These are phyloP conservation scores for Xylota segnis DNA, from an alignment of 2,888 invertebrate genomes.

Conservation along the genomic window DNA sequence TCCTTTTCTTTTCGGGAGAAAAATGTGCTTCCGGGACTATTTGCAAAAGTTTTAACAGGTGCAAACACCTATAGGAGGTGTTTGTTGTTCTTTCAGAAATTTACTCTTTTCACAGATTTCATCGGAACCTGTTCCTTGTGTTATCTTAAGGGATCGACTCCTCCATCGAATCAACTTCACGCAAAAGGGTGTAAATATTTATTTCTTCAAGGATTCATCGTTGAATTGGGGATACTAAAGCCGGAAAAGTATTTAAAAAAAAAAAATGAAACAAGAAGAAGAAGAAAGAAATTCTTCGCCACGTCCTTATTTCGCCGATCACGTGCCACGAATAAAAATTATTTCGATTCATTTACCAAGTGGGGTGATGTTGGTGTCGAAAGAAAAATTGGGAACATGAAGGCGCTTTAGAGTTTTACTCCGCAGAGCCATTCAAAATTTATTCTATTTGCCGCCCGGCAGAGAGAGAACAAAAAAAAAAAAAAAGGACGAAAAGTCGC, in stretches of 20 bases:
- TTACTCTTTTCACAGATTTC: constrained; percentile 15
- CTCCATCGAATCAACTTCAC: constrained; percentile 31
- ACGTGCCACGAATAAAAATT: constrained; percentile 77
- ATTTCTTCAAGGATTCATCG: constrained; percentile 16
- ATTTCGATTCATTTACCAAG: constrained; percentile 71
- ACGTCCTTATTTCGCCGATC: constrained; percentile 62
- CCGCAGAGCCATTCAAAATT: constrained; percentile 50
- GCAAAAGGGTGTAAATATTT: constrained; percentile 37
- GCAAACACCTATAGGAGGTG: constrained; percentile 55
- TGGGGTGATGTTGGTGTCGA: constrained; percentile 21
- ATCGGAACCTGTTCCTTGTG: constrained; percentile 28
- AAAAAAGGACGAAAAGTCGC: constrained; percentile 52
- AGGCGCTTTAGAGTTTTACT: constrained; percentile 34
- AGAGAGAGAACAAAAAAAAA: neutral
- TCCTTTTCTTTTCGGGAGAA: neutral
- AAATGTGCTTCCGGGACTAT: constrained; percentile 48
- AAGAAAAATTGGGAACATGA: constrained; percentile 47
- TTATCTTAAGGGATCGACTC: constrained; percentile 31
- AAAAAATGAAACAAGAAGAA: neutral
- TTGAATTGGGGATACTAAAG: neutral
- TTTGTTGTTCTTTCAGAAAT: constrained; percentile 39
- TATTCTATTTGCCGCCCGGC: constrained; percentile 61
- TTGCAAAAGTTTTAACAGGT: constrained; percentile 68
- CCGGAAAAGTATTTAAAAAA: constrained; percentile 30
- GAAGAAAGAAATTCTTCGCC: constrained; percentile 34